phyloP scores from a whole-genome alignment of 2,888 invertebrate species.

The Patella depressa region DNA sequence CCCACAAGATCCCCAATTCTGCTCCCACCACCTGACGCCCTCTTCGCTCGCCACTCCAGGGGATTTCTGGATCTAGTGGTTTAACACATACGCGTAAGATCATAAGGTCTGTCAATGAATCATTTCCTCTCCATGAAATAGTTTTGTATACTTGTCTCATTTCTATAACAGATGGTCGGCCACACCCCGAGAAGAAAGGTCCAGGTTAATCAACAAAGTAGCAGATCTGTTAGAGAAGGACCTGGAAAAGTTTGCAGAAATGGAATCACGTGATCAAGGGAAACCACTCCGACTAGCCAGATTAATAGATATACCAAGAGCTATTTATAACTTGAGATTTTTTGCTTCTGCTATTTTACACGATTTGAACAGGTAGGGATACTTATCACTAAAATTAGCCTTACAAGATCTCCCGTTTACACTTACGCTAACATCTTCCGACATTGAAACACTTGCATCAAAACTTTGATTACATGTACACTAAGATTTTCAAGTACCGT shows the following conservation, averaged over 20 bases:
- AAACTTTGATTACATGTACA: too few species aligned
- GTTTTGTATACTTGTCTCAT: neutral
- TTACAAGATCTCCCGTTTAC: too few species aligned
- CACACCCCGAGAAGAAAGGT: conserved; percentile 69
- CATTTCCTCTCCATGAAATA: neutral
- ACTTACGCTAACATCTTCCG: too few species aligned
- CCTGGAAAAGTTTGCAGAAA: conserved; percentile 73
- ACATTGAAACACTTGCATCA: too few species aligned
- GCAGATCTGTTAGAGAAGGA: conserved; percentile 73
- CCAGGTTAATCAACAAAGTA: conserved; percentile 70
- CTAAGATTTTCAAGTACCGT: too few species aligned
- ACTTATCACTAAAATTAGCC: neutral
- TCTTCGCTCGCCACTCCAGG: too few species aligned
- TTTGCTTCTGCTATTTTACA: conserved; percentile 73
- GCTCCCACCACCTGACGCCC: too few species aligned
- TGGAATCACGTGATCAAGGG: conserved; percentile 75
- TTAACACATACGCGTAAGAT: too few species aligned
- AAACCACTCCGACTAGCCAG: conserved; percentile 74
- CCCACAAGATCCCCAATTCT: too few species aligned
- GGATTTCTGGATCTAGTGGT: too few species aligned
- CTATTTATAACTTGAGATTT: conserved; percentile 74
- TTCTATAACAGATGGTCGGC: conserved; percentile 72
- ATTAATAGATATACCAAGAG: conserved; percentile 74
- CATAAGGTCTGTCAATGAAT: too few species aligned
- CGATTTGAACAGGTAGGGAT: conserved; percentile 68